phyloP scores from a whole-genome alignment of 2,797 vertebrate species.

The Onychomys leucogaster region DNA sequence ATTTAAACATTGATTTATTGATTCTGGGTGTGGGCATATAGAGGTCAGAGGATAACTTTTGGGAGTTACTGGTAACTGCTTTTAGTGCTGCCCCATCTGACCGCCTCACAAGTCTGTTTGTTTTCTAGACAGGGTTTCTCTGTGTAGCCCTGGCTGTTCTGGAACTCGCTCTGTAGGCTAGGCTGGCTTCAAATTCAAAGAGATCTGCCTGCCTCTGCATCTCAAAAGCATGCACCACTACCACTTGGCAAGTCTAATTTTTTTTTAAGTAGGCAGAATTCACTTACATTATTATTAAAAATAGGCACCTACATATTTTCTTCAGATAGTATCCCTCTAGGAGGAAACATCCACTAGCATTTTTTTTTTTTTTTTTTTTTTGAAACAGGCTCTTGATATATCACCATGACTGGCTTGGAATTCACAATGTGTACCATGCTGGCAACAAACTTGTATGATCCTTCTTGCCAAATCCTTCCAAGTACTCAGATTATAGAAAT shows the following conservation, averaged over 20 bases:
- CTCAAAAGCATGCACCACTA: background rate
- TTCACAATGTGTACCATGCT: background rate
- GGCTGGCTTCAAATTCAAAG: background rate
- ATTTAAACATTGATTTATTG: background rate
- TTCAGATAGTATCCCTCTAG: conserved; percentile 45
- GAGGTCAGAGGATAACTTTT: background rate
- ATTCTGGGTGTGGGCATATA: background rate
- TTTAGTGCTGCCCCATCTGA: background rate
- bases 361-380: background rate
- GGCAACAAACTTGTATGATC: background rate
- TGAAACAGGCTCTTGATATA: background rate
- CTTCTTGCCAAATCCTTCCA: no score
- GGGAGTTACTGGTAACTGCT: background rate
- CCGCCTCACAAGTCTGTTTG: background rate
- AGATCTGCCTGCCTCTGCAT: background rate
- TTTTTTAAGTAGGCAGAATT: conserved; percentile 38
- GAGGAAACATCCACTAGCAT: conserved; percentile 17
- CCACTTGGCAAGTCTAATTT: background rate
- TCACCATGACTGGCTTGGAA: background rate
- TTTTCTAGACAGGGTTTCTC: background rate
- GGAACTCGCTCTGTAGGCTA: background rate
- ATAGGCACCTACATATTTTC: background rate
- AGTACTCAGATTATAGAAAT: no score
- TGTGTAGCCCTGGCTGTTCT: background rate
- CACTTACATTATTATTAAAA: conserved; percentile 60